Evolutionary conservation across 2,113 vertebrate species (phyloP).

Genomic region (human (Homo sapiens)): DNA sequence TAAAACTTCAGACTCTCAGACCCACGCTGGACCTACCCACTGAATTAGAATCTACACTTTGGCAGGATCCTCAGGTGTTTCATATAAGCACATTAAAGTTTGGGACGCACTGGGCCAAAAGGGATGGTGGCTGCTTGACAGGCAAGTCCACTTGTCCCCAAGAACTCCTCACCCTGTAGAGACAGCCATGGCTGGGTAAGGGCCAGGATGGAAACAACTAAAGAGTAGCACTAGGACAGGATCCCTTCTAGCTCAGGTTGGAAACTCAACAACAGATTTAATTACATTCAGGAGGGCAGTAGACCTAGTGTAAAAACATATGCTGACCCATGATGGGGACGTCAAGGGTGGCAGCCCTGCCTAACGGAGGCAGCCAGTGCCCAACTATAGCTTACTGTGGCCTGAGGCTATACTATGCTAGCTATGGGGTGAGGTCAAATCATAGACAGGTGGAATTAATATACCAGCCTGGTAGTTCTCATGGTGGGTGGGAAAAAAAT

Average conservation of each 20-base stretch:
- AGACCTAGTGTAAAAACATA: not conserved
- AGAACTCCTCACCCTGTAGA: not conserved
- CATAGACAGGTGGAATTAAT: not conserved
- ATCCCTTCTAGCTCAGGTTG: not conserved
- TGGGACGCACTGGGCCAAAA: not conserved
- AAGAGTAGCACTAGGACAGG: not conserved
- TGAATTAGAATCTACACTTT: not conserved
- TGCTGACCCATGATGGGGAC: not conserved
- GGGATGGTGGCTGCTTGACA: not conserved
- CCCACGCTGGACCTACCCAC: not conserved
- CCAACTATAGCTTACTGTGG: not conserved
- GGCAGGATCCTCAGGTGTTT: not conserved
- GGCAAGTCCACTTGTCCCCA: not conserved
- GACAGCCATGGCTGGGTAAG: not conserved
- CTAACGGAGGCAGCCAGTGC: not conserved
- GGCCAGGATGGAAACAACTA: not conserved
- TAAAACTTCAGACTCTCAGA: not conserved
- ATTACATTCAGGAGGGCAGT: not conserved
- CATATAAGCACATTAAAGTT: not conserved
- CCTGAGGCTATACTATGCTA: not conserved
- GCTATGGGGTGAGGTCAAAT: not conserved
- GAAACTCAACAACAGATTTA: not conserved
- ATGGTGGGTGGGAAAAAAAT: not conserved
- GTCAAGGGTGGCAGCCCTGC: not conserved
- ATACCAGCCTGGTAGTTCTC: not conserved